Percentiles rank a stretch among this genome's conserved stretches.
phyloP scores from a whole-genome alignment of 2,797 vertebrate species.

The Danio kyathit region DNA sequence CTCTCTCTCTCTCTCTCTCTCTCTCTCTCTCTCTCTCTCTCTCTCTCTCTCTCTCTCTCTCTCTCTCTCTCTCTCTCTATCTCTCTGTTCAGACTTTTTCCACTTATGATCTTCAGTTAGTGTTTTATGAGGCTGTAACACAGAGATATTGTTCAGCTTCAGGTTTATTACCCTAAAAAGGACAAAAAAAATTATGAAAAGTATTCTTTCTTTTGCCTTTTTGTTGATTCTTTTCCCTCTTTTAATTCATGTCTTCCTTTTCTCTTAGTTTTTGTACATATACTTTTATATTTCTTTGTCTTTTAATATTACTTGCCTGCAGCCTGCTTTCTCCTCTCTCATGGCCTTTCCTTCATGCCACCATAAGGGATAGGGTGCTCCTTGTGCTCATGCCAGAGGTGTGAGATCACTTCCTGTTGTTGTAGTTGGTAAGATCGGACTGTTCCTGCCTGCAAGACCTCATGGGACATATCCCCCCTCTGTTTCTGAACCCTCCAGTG shows the following conservation, averaged over 20 bases:
- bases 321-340: background rate
- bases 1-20: too few species aligned
- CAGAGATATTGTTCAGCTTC: constrained; percentile 22
- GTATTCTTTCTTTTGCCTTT: background rate
- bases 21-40: background rate
- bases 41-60: too few species aligned
- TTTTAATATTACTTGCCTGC: background rate
- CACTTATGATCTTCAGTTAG: constrained; percentile 11
- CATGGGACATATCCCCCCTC: constrained; percentile 26
- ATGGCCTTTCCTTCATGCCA: constrained; percentile 19
- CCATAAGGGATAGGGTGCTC: constrained; percentile 60
- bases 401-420: constrained; percentile 74
- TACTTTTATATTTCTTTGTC: constrained; percentile 46
- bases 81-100: constrained; percentile 29
- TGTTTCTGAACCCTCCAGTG: constrained; percentile 21
- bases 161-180: constrained; percentile 6
- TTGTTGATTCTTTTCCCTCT: background rate
- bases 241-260: constrained; percentile 9
- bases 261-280: background rate
- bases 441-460: constrained; percentile 33
- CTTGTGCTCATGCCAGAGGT: constrained; percentile 68
- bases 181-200: constrained; percentile 19
- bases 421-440: constrained; percentile 49
- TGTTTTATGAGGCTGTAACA: constrained; percentile 29
- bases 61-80: too few species aligned